phyloP scores from a whole-genome alignment of 2,888 invertebrate genomes.

The Eugnorisma glareosa region DNA sequence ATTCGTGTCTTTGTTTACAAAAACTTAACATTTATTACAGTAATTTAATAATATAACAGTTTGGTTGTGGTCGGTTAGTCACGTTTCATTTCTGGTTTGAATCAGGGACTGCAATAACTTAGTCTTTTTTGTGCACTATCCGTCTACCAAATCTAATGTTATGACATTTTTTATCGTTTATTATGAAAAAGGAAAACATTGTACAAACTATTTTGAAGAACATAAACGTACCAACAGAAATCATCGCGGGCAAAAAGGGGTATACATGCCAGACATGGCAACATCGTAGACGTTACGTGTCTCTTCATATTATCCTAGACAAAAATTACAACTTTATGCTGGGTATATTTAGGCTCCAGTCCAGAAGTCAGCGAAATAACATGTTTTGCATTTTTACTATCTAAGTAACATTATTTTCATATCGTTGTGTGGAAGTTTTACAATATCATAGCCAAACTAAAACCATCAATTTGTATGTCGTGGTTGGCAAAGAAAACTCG shows the following conservation, averaged over 20 bases:
- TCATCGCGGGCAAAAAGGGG: neutral
- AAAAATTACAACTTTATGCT: neutral
- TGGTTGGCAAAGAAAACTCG: neutral
- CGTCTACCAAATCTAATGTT: constrained; percentile 3
- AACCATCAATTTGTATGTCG: neutral
- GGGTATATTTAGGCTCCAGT: neutral
- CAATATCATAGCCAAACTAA: neutral
- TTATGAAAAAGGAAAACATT: too few species aligned
- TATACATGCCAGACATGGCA: neutral
- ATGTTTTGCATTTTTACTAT: neutral
- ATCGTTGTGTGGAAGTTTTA: neutral
- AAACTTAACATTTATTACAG: constrained; percentile 44
- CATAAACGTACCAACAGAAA: neutral
- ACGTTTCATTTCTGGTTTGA: constrained; percentile 44
- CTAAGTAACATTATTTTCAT: neutral
- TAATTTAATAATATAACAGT: constrained; percentile 47
- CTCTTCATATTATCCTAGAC: constrained; percentile 8
- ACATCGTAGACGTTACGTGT: constrained; percentile 2
- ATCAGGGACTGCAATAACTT: constrained; percentile 24
- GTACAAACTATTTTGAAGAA: too few species aligned
- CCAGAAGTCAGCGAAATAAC: neutral
- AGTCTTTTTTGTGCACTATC: constrained; percentile 30
- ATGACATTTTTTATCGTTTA: neutral
- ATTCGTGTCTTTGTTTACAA: constrained; percentile 38
- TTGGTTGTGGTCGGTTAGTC: constrained; percentile 32